A percentile compares a stretch with the other conserved stretches of the same genome.
These are phyloP conservation scores for Chiloscyllium punctatum DNA, from an alignment of 2,797 vertebrate genomes.

Conservation along the genomic window DNA sequence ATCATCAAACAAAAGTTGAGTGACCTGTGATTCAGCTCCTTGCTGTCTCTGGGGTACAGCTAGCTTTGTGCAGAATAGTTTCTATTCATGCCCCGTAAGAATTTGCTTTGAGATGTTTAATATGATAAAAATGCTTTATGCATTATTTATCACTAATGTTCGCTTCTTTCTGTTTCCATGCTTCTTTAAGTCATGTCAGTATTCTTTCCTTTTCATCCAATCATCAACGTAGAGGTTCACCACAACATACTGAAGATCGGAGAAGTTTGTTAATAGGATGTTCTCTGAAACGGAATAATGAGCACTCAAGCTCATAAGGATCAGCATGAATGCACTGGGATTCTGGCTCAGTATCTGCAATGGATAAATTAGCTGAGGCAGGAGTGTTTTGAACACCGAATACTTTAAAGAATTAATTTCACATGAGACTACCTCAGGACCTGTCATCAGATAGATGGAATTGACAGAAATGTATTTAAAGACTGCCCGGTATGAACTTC, in stretches of 20 bases:
- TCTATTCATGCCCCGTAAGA: not conserved
- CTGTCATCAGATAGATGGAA: not conserved
- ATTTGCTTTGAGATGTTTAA: not conserved
- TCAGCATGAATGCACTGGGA: not conserved
- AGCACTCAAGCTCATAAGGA: slow-evolving; percentile 2
- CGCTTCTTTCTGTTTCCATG: not conserved
- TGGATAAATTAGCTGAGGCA: not conserved
- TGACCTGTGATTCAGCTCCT: too few relatives aligned
- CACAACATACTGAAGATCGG: not conserved
- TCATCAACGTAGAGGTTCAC: not conserved
- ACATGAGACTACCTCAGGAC: not conserved
- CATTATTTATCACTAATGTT: not conserved
- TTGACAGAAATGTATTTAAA: not conserved
- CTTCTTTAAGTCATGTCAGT: slow-evolving; percentile 7
- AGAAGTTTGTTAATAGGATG: not conserved
- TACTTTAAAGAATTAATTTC: not conserved
- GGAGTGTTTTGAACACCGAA: not conserved
- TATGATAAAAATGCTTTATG: slow-evolving; percentile 15
- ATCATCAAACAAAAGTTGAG: not conserved
- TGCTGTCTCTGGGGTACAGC: not conserved
- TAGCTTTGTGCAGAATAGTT: not conserved
- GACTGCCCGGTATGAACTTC: not conserved
- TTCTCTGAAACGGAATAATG: not conserved
- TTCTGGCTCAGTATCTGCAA: not conserved
- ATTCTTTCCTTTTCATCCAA: not conserved